Conservation (phyloP, 2,113 vertebrate species). For the Ceyx melanurus region DNA sequence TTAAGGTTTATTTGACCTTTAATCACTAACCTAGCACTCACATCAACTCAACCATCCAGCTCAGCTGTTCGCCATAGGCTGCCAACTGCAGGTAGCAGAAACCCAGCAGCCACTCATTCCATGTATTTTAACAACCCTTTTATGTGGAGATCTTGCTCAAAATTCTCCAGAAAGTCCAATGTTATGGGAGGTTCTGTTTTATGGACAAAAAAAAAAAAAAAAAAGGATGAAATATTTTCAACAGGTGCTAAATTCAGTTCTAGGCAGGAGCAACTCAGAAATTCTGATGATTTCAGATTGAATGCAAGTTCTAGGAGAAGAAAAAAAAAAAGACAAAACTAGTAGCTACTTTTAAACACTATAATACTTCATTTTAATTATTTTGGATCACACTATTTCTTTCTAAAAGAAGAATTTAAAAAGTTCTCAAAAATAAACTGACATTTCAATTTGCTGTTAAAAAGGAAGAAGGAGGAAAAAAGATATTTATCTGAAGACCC, state of each 20-base stretch:
- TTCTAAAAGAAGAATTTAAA: not conserved
- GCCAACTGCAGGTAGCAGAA: not conserved
- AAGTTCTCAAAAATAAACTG: not conserved
- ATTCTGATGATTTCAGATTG: not conserved
- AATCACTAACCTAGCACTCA: not conserved
- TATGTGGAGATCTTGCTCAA: not conserved
- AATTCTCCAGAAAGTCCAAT: not conserved
- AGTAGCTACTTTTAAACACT: not conserved
- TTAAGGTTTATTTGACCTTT: not conserved
- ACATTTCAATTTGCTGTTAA: not conserved
- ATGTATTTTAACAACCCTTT: not conserved
- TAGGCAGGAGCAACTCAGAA: not conserved
- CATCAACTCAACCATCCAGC: not conserved
- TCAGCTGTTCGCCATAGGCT: not conserved
- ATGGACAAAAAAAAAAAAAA: not conserved
- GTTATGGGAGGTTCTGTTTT: not conserved
- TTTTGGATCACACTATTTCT: not conserved
- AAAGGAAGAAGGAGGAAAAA: fast-evolving
- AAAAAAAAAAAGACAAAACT: not conserved
- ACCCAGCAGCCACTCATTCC: not conserved
- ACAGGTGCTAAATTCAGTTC: not conserved
- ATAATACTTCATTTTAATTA: not conserved
- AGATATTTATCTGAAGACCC: not conserved
- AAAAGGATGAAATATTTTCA: not conserved
- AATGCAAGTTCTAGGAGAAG: not conserved